Percentiles rank a stretch among this genome's conserved stretches.
These are phyloP conservation scores for Tylochromis polylepis DNA, from an alignment of 2,113 vertebrate species.

Conservation along the genomic window DNA sequence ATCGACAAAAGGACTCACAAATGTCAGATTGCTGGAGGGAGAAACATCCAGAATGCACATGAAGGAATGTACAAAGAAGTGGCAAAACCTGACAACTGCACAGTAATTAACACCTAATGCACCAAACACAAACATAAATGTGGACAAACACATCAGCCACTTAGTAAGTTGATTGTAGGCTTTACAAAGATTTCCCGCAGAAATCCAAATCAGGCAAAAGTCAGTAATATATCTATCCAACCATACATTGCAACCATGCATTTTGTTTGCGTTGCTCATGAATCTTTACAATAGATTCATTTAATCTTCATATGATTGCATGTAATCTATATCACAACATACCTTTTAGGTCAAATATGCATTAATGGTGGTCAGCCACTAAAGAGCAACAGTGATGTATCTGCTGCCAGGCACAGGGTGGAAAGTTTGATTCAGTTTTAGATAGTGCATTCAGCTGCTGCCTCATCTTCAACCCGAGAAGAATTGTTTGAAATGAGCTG, in stretches of 20 bases:
- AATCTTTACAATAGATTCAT: background rate
- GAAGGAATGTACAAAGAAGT: background rate
- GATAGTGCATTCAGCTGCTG: background rate
- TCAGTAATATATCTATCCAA: background rate
- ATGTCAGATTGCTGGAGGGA: background rate
- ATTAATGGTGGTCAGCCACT: background rate
- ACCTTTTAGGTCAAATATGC: background rate
- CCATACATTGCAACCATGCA: background rate
- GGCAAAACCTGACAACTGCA: background rate
- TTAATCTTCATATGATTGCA: background rate
- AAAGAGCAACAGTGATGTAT: background rate
- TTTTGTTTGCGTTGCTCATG: background rate
- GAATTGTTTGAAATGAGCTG: background rate
- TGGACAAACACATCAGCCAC: background rate
- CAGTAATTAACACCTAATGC: background rate
- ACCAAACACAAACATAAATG: background rate
- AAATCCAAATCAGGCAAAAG: background rate
- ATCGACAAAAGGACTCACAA: background rate
- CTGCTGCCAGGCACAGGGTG: background rate
- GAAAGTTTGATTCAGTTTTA: background rate
- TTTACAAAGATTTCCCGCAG: background rate
- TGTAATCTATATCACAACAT: background rate
- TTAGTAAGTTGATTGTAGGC: background rate
- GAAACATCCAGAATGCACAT: background rate
- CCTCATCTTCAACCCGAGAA: background rate